Percentiles rank a stretch among this genome's conserved stretches.
These are phyloP conservation scores for Mastomys coucha DNA, from an alignment of 2,113 vertebrate species.

Conservation along the genomic window DNA sequence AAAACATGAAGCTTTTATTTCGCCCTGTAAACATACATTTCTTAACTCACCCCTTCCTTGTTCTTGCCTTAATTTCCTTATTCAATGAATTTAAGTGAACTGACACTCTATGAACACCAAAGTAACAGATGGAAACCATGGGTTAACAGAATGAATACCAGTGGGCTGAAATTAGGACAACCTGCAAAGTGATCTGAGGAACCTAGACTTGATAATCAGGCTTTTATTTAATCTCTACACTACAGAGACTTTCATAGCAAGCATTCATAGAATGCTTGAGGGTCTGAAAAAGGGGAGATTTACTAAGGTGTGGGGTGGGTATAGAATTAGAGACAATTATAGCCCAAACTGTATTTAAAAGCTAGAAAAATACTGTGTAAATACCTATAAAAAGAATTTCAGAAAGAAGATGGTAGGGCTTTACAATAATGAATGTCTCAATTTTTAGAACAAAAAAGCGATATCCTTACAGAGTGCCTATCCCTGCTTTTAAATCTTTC, in stretches of 20 bases:
- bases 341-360: background rate
- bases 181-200: constrained; percentile 59
- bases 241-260: background rate
- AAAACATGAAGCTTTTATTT: background rate
- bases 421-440: constrained; percentile 2
- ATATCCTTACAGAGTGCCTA: background rate
- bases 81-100: constrained; percentile 57
- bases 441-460: background rate
- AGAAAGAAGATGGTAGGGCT: background rate
- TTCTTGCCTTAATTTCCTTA: constrained; percentile 49
- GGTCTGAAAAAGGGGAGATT: background rate
- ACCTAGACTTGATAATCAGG: background rate
- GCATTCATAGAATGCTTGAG: background rate
- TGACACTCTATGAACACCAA: constrained; percentile 30
- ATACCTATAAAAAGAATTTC: constrained; percentile 18
- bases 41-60: constrained; percentile 29
- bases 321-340: constrained; percentile 1
- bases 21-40: background rate
- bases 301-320: background rate
- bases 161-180: constrained; percentile 52
- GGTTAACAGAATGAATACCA: constrained; percentile 51
- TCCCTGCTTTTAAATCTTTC: background rate
- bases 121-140: constrained; percentile 58
- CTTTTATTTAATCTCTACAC: constrained; percentile 30
- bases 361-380: background rate